phyloP scores from a whole-genome alignment of 1,140 invertebrate genomes.

The Sycophila sp. region DNA sequence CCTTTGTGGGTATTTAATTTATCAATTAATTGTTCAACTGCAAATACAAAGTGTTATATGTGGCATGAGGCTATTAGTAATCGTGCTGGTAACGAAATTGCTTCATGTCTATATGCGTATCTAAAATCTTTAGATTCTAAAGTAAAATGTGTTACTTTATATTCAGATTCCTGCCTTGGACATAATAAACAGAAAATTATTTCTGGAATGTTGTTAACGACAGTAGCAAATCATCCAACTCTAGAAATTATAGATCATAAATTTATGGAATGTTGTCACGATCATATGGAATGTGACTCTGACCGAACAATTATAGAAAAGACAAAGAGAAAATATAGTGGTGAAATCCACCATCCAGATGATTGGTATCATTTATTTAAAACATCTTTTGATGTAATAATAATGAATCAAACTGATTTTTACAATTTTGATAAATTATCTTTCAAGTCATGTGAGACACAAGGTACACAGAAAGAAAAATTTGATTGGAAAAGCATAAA shows the following conservation, averaged over 20 bases:
- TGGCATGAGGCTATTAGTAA: background rate
- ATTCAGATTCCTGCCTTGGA: constrained; percentile 52
- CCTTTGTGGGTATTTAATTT: background rate
- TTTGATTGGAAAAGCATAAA: constrained; percentile 21
- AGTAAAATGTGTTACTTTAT: constrained; percentile 47
- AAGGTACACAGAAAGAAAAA: constrained; percentile 13
- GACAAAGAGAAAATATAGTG: constrained; percentile 4
- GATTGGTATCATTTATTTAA: constrained; percentile 33
- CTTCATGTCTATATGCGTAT: background rate
- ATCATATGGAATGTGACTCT: constrained; percentile 50
- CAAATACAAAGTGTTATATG: background rate
- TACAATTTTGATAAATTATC: constrained; percentile 27
- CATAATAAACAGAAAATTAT: constrained; percentile 55
- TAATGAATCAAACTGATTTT: constrained; percentile 19
- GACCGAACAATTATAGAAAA: constrained; percentile 51
- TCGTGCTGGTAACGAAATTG: background rate
- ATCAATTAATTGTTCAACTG: background rate
- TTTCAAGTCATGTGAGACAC: background rate
- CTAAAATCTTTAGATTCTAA: constrained; percentile 34
- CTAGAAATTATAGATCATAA: constrained; percentile 51
- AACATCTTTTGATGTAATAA: constrained; percentile 20
- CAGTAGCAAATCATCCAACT: constrained; percentile 31
- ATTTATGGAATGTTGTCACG: constrained; percentile 54
- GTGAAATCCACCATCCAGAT: constrained; percentile 19
- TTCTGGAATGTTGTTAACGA: constrained; percentile 41